Evolutionary conservation across 2,888 invertebrate species (phyloP).

Genomic region (Drosophila limbata): DNA sequence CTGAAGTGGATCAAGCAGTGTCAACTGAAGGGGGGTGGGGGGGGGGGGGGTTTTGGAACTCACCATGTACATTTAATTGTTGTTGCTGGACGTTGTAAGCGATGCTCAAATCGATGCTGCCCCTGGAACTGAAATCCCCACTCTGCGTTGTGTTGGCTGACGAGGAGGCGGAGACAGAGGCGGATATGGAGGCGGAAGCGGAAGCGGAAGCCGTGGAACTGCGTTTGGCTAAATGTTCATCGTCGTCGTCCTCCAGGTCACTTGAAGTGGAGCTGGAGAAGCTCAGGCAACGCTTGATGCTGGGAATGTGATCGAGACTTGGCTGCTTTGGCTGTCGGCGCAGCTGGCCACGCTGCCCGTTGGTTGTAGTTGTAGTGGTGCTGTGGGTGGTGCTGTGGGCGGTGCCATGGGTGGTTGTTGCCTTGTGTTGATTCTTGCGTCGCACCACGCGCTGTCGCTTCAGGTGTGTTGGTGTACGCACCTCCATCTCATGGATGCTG

Average conservation of each 20-base stretch:
- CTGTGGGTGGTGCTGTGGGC: background rate
- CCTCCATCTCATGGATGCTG: slow-evolving; percentile 85
- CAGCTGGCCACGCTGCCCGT: background rate
- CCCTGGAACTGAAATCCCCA: slow-evolving; percentile 72
- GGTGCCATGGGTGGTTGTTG: background rate
- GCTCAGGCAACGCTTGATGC: slow-evolving; percentile 87
- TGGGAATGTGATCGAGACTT: slow-evolving; percentile 83
- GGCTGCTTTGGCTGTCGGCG: background rate
- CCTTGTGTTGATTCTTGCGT: slow-evolving; percentile 74
- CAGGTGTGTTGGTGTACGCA: slow-evolving; percentile 84
- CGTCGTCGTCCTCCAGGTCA: slow-evolving; percentile 83
- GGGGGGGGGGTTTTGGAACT: slow-evolving; percentile 83
- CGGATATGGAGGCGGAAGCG: slow-evolving; percentile 7
- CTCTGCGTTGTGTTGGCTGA: slow-evolving; percentile 17
- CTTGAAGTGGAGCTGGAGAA: slow-evolving; percentile 86
- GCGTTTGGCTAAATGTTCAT: slow-evolving; percentile 85
- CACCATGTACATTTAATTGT: slow-evolving; percentile 90
- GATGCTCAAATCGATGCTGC: slow-evolving; percentile 89
- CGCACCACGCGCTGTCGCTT: slow-evolving; percentile 84
- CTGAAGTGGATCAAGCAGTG: slow-evolving; percentile 1
- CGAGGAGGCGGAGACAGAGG: slow-evolving; percentile 1
- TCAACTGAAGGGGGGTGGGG: background rate
- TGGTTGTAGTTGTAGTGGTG: background rate
- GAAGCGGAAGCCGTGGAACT: slow-evolving; percentile 38
- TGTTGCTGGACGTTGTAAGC: slow-evolving; percentile 86